Conservation (phyloP, 2,888 invertebrate genomes). For the Tenodera sinensis region DNA sequence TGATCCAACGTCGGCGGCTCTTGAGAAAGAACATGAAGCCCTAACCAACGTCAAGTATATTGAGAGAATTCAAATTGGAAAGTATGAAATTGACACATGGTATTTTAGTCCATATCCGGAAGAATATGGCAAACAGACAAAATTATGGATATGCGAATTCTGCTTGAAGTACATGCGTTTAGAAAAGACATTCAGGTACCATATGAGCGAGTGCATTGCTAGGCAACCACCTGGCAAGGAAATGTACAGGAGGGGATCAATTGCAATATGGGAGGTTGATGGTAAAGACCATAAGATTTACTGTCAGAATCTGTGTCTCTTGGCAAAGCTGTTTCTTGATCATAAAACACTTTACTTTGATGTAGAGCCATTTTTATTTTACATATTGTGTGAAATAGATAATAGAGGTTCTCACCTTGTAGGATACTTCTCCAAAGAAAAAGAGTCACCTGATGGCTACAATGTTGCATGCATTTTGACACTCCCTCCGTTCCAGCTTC, state of each 20-base stretch:
- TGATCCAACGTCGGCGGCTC: conserved; percentile 95
- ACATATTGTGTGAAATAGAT: conserved; percentile 91
- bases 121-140: conserved; percentile 89
- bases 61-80: conserved; percentile 87
- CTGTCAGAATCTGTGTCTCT: conserved; percentile 91
- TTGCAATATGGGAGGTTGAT: conserved; percentile 98
- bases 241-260: conserved; percentile 91
- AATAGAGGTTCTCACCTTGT: conserved; percentile 91
- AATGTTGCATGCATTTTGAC: conserved; percentile 96
- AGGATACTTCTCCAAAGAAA: conserved; percentile 99
- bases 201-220: conserved; percentile 81
- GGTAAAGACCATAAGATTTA: conserved; percentile 94
- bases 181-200: conserved; percentile 84
- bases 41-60: conserved; percentile 96
- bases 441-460: conserved; percentile 92
- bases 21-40: conserved; percentile 93
- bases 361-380: conserved; percentile 95
- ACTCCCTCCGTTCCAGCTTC: conserved; percentile 93
- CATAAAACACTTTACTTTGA: conserved; percentile 98
- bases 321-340: conserved; percentile 94
- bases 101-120: conserved; percentile 99
- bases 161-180: conserved; percentile 95
- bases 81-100: conserved; percentile 98
- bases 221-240: conserved; percentile 93
- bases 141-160: conserved; percentile 94